A percentile compares a stretch with the other conserved stretches of the same genome.
Evolutionary conservation across 1,140 invertebrate genomes (phyloP).

Genomic region (Ostrea edulis): DNA sequence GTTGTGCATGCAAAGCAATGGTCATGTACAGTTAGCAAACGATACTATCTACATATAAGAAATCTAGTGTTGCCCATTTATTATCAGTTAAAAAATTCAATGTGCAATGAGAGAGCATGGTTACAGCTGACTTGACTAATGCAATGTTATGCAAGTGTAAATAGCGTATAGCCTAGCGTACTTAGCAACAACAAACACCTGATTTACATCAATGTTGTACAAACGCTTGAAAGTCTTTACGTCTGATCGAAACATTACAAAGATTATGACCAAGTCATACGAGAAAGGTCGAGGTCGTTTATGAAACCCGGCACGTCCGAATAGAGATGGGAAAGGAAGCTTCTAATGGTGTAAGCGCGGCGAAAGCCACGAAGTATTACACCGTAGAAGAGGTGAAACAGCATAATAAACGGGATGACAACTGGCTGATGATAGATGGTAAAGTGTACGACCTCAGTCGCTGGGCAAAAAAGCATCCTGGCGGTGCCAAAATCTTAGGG

Average conservation of each 20-base stretch:
- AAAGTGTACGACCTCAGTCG: slow-evolving; percentile 77
- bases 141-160: neutral
- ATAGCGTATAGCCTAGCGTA: neutral
- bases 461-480: slow-evolving; percentile 77
- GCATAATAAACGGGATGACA: slow-evolving; percentile 69
- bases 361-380: neutral
- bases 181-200: slow-evolving; percentile 36
- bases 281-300: slow-evolving; percentile 21
- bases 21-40: no score
- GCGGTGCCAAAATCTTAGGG: slow-evolving; percentile 75
- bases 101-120: neutral
- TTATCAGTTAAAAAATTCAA: no score
- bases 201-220: neutral
- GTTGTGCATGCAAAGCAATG: no score
- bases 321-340: slow-evolving; percentile 56
- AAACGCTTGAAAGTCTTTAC: neutral
- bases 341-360: slow-evolving; percentile 10
- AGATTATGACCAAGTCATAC: slow-evolving; percentile 19
- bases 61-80: no score
- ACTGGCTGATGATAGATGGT: slow-evolving; percentile 76
- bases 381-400: slow-evolving; percentile 69
- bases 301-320: slow-evolving; percentile 7
- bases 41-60: no score
- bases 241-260: neutral
- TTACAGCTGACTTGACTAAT: no score